These are phyloP conservation scores for Leptinotarsa peninsularis DNA, from an alignment of 2,888 invertebrate genomes.

Conservation along the genomic window DNA sequence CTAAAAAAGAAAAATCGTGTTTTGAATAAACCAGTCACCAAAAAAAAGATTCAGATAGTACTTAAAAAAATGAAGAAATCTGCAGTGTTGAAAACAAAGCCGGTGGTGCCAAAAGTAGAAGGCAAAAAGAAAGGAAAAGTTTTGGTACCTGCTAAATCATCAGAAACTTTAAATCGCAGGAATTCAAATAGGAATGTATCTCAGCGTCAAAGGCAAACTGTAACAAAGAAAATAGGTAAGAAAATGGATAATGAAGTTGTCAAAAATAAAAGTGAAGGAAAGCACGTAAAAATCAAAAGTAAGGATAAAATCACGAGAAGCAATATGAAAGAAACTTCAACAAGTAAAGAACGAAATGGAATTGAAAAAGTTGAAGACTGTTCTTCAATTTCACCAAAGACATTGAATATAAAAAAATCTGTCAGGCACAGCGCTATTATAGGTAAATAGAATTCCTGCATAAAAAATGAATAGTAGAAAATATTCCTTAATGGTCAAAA, in stretches of 20 bases:
- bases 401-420: not conserved
- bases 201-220: constrained; percentile 39
- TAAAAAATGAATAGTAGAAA: not conserved
- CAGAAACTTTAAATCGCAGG: constrained; percentile 43
- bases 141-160: constrained; percentile 24
- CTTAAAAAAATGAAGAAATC: constrained; percentile 40
- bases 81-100: constrained; percentile 18
- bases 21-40: constrained; percentile 64
- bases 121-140: constrained; percentile 19
- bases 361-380: not conserved
- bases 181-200: constrained; percentile 43
- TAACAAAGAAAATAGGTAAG: not conserved
- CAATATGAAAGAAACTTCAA: constrained; percentile 10
- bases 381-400: not conserved
- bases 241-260: constrained; percentile 16
- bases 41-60: constrained; percentile 59
- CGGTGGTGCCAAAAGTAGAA: constrained; percentile 20
- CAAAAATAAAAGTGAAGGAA: not conserved
- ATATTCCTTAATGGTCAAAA: not conserved
- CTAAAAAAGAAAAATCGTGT: constrained; percentile 64
- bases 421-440: not conserved
- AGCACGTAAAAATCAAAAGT: not conserved
- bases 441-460: not conserved
- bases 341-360: not conserved
- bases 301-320: constrained; percentile 1